Evolutionary conservation across 2,797 vertebrate genomes (phyloP).

Genomic region (Chaetodon trifasciatus): DNA sequence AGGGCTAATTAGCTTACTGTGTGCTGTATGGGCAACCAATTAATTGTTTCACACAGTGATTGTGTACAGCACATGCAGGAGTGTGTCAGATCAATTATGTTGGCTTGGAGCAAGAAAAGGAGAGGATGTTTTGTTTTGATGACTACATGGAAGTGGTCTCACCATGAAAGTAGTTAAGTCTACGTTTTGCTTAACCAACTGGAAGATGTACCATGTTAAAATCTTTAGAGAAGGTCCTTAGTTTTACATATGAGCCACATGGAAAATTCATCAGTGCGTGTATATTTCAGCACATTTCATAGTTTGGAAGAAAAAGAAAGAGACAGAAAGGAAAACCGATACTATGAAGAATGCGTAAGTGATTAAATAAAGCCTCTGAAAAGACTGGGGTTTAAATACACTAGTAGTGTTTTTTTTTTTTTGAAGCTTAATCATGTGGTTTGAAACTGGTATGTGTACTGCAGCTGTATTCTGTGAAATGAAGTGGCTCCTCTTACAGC

Average conservation of each 20-base stretch:
- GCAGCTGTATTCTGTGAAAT: slow-evolving; percentile 8
- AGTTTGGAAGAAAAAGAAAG: slow-evolving; percentile 12
- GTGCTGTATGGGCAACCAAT: slow-evolving; percentile 45
- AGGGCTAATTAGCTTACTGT: slow-evolving; percentile 61
- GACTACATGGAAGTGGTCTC: slow-evolving; percentile 3
- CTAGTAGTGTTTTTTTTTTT: not conserved
- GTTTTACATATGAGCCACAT: slow-evolving; percentile 7
- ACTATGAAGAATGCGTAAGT: not conserved
- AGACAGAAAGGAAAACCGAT: not conserved
- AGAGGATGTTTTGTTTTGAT: slow-evolving; percentile 2
- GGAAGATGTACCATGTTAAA: not conserved
- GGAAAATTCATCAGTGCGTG: slow-evolving; percentile 20
- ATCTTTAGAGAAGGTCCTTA: slow-evolving; percentile 12
- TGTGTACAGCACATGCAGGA: slow-evolving; percentile 32
- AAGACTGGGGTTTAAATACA: slow-evolving; percentile 22
- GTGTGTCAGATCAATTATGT: slow-evolving; percentile 29
- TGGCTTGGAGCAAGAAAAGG: slow-evolving; percentile 23
- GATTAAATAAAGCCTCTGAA: slow-evolving; percentile 21
- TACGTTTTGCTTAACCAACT: not conserved
- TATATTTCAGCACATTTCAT: slow-evolving; percentile 22
- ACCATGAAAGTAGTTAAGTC: not conserved
- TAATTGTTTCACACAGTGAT: slow-evolving; percentile 54
- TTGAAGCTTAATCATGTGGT: not conserved
- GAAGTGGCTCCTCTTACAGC: slow-evolving; percentile 20
- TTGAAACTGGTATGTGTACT: not conserved